Percentiles rank a stretch among this genome's conserved stretches.
Evolutionary conservation across 2,797 vertebrate genomes (phyloP).

Genomic region (Coregonus ussuriensis): DNA sequence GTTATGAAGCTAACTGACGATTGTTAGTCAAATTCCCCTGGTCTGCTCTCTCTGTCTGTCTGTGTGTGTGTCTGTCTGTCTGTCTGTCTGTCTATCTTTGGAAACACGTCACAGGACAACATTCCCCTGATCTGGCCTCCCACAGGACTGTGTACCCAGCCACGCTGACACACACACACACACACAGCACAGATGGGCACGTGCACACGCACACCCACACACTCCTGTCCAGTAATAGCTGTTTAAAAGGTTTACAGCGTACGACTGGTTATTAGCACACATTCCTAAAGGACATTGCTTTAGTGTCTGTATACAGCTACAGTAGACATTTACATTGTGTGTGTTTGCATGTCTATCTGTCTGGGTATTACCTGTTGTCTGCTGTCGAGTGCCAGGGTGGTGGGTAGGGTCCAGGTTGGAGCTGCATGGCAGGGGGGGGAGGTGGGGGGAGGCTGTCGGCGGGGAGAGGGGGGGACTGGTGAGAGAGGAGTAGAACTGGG

Average conservation of each 20-base stretch:
- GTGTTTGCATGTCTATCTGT: not conserved
- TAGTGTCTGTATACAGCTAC: too few species aligned
- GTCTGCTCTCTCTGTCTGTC: too few species aligned
- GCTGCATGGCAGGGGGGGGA: constrained; percentile 84
- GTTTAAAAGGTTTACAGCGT: not conserved
- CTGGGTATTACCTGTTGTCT: constrained; percentile 76
- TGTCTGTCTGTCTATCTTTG: constrained; percentile 7
- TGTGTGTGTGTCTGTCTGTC: too few species aligned
- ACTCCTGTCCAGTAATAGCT: not conserved
- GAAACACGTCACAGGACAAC: constrained; percentile 36
- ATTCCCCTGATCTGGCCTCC: constrained; percentile 38
- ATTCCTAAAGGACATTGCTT: too few species aligned
- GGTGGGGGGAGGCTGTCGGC: constrained; percentile 41
- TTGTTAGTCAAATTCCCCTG: constrained; percentile 41
- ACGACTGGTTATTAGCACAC: too few species aligned
- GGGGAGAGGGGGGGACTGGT: constrained; percentile 54
- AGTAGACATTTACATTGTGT: constrained; percentile 16
- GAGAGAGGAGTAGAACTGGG: constrained; percentile 55
- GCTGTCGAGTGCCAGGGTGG: constrained; percentile 88
- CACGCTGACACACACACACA: not conserved
- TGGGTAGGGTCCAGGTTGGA: constrained; percentile 85
- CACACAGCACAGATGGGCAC: constrained; percentile 6
- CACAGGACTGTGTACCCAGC: not conserved
- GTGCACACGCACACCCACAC: not conserved
- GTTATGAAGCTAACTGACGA: constrained; percentile 59